Percentiles rank a stretch among this genome's conserved stretches.
These are phyloP conservation scores for Scaptodrosophila latifasciaeformis DNA, from an alignment of 2,888 invertebrate species.

Conservation along the genomic window DNA sequence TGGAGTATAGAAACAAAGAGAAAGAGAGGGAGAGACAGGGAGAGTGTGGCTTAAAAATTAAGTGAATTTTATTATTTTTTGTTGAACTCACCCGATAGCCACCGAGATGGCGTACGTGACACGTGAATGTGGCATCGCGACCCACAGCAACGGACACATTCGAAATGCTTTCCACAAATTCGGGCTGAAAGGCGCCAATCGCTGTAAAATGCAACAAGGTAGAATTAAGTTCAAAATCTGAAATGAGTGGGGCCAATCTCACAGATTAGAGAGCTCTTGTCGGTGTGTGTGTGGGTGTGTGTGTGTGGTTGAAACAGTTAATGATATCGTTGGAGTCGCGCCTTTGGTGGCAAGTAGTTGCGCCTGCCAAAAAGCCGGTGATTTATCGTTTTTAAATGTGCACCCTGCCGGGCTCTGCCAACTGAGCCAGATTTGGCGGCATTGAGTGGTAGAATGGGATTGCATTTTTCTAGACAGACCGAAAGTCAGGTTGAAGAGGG, in stretches of 20 bases:
- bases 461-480: too few species aligned
- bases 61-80: background rate
- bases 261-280: constrained; percentile 41
- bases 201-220: constrained; percentile 76
- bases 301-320: constrained; percentile 42
- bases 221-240: too few species aligned
- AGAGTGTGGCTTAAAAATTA: constrained; percentile 8
- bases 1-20: too few species aligned
- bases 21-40: too few species aligned
- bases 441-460: background rate
- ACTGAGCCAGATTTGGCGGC: constrained; percentile 11
- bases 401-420: constrained; percentile 40
- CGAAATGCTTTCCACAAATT: constrained; percentile 87
- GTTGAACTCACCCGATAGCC: constrained; percentile 86
- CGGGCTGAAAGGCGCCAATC: constrained; percentile 84
- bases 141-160: constrained; percentile 90
- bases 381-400: constrained; percentile 64
- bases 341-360: constrained; percentile 4
- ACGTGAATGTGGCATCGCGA: constrained; percentile 90
- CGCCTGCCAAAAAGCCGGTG: constrained; percentile 59
- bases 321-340: constrained; percentile 45
- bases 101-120: constrained; percentile 89
- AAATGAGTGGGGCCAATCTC: constrained; percentile 17
- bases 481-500: too few species aligned
- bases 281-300: constrained; percentile 17